A percentile compares a stretch with the other conserved stretches of the same genome.
phyloP scores from a whole-genome alignment of 2,888 invertebrate species.

The Orthosia incerta region DNA sequence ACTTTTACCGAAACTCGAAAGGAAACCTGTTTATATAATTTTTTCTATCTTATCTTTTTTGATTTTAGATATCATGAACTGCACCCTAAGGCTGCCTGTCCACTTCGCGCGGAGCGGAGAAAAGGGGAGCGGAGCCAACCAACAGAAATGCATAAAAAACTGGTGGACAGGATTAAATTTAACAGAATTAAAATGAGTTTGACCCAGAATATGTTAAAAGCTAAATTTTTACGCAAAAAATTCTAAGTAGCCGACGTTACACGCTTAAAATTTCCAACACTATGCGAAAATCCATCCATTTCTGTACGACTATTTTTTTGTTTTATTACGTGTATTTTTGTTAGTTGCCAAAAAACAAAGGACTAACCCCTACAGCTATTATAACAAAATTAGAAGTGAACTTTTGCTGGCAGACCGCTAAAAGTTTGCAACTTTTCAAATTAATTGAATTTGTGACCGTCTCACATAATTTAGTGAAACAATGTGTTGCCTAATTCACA shows the following conservation, averaged over 20 bases:
- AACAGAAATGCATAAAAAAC: too few species aligned
- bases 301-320: not conserved
- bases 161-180: too few species aligned
- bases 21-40: too few species aligned
- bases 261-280: not conserved
- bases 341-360: not conserved
- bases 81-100: too few species aligned
- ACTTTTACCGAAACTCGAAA: too few species aligned
- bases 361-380: not conserved
- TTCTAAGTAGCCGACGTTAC: too few species aligned
- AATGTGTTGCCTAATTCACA: constrained; percentile 66
- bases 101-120: too few species aligned
- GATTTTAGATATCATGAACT: too few species aligned
- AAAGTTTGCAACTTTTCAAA: constrained; percentile 66
- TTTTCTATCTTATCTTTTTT: too few species aligned
- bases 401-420: constrained; percentile 35
- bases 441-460: constrained; percentile 66
- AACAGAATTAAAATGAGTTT: too few species aligned
- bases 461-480: constrained; percentile 65
- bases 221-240: not conserved
- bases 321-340: not conserved
- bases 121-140: too few species aligned
- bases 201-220: too few species aligned
- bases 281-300: not conserved
- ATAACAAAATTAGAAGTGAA: constrained; percentile 19